A percentile compares a stretch with the other conserved stretches of the same genome.
These are phyloP conservation scores for Neopipo cinnamomea DNA, from an alignment of 2,113 vertebrate genomes.

Conservation along the genomic window DNA sequence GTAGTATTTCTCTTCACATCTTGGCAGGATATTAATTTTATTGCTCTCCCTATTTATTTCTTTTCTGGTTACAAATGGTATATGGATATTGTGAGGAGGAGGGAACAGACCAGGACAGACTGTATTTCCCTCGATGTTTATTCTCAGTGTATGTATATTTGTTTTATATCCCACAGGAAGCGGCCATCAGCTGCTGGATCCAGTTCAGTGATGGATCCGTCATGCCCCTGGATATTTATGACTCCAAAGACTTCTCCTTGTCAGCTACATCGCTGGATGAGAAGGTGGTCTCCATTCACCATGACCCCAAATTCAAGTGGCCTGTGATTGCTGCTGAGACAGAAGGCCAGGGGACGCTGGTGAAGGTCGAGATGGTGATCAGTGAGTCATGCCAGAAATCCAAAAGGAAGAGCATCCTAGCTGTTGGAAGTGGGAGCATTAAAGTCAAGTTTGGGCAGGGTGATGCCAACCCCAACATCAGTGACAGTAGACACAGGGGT, in stretches of 20 bases:
- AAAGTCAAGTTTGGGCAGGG: slow-evolving; percentile 83
- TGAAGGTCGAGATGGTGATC: slow-evolving; percentile 88
- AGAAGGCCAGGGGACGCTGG: slow-evolving; percentile 84
- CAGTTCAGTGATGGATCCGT: slow-evolving; percentile 92
- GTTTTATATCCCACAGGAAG: slow-evolving; percentile 75
- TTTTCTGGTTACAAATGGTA: neutral
- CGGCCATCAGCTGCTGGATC: slow-evolving; percentile 88
- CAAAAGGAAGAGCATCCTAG: slow-evolving; percentile 87
- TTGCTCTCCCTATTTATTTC: neutral
- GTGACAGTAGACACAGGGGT: slow-evolving; percentile 39
- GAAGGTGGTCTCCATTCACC: slow-evolving; percentile 84
- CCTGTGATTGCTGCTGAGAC: slow-evolving; percentile 80
- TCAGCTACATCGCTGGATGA: slow-evolving; percentile 83
- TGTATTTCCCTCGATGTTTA: neutral
- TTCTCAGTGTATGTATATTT: neutral
- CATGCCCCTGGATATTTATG: slow-evolving; percentile 89
- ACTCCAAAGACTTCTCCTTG: slow-evolving; percentile 81
- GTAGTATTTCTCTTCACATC: neutral
- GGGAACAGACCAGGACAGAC: neutral
- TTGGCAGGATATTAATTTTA: slow-evolving; percentile 5
- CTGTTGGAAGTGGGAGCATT: slow-evolving; percentile 81
- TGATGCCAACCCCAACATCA: slow-evolving; percentile 56
- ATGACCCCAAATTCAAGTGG: slow-evolving; percentile 73
- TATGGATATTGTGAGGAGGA: neutral
- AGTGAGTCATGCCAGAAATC: slow-evolving; percentile 89